A percentile compares a stretch with the other conserved stretches of the same genome.
Conservation (phyloP, 1,140 invertebrate genomes). For the Papilio polyxenes region DNA sequence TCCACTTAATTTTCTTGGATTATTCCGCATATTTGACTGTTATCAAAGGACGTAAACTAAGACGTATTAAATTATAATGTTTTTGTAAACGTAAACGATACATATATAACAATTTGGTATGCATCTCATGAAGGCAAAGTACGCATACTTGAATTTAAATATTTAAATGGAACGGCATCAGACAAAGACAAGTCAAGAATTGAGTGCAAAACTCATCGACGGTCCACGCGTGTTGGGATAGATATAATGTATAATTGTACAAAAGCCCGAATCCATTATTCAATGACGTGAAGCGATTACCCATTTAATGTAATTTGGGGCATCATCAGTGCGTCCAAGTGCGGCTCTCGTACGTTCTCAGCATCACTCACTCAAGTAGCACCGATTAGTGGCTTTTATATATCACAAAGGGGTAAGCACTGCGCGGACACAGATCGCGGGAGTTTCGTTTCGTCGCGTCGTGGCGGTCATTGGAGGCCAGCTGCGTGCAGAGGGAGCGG, state of each 20-base stretch:
- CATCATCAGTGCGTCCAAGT: slow-evolving; percentile 69
- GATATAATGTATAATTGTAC: slow-evolving; percentile 70
- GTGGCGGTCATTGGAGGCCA: slow-evolving; percentile 67
- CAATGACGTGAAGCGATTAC: slow-evolving; percentile 80
- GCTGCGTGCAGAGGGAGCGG: slow-evolving; percentile 54
- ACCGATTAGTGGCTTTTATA: slow-evolving; percentile 62
- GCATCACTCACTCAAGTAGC: slow-evolving; percentile 75
- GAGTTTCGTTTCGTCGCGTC: slow-evolving; percentile 57
- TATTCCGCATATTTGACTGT: slow-evolving; percentile 23
- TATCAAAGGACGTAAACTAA: slow-evolving; percentile 34
- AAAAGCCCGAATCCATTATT: slow-evolving; percentile 76
- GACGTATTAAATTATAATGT: slow-evolving; percentile 3
- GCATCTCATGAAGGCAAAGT: slow-evolving; percentile 63
- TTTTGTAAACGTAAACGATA: slow-evolving; percentile 8
- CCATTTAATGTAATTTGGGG: slow-evolving; percentile 79
- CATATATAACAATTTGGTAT: slow-evolving; percentile 60
- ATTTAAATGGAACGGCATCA: slow-evolving; percentile 66
- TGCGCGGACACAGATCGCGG: slow-evolving; percentile 58
- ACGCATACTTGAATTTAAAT: slow-evolving; percentile 68
- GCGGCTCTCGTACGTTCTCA: slow-evolving; percentile 69
- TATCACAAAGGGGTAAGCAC: slow-evolving; percentile 70
- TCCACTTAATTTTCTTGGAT: neutral
- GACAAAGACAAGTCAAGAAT: slow-evolving; percentile 70
- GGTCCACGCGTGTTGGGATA: slow-evolving; percentile 66
- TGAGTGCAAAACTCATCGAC: slow-evolving; percentile 74